phyloP scores from a whole-genome alignment of 2,797 vertebrate species.

The Novumbra hubbsi region DNA sequence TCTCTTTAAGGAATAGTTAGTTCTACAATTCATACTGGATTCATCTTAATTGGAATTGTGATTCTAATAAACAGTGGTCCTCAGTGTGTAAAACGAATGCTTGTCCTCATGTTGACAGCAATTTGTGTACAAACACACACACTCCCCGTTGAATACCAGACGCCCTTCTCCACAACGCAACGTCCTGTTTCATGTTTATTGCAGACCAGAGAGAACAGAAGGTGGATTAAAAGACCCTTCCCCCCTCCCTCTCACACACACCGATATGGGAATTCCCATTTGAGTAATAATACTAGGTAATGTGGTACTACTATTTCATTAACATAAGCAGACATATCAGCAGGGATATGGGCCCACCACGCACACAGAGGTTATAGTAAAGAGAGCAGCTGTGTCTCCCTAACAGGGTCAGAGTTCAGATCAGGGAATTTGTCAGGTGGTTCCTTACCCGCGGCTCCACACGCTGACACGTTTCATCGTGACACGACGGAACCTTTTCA shows the following conservation, averaged over 20 bases:
- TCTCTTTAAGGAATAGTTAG: neutral
- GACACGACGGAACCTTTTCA: neutral
- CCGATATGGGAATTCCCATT: no score
- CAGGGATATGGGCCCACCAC: no score
- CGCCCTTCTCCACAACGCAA: neutral
- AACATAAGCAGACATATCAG: no score
- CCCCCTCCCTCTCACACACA: neutral
- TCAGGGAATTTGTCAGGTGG: no score
- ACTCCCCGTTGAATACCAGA: neutral
- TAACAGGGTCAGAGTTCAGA: no score
- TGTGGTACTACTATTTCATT: no score
- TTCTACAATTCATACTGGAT: neutral
- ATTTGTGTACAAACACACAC: neutral
- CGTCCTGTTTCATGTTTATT: neutral
- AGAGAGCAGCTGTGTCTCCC: no score
- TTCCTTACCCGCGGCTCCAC: no score
- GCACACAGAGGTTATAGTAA: no score
- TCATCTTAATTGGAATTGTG: conserved; percentile 11
- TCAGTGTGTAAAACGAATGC: neutral
- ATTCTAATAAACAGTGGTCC: conserved; percentile 1
- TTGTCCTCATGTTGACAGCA: no score
- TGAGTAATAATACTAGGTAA: no score
- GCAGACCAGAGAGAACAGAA: neutral
- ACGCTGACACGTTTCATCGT: neutral
- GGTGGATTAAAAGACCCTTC: neutral